Evolutionary conservation across 1,140 invertebrate species (phyloP), one percentile per base, ranked within the genome.

Genomic region (Samia ricini): DNA sequence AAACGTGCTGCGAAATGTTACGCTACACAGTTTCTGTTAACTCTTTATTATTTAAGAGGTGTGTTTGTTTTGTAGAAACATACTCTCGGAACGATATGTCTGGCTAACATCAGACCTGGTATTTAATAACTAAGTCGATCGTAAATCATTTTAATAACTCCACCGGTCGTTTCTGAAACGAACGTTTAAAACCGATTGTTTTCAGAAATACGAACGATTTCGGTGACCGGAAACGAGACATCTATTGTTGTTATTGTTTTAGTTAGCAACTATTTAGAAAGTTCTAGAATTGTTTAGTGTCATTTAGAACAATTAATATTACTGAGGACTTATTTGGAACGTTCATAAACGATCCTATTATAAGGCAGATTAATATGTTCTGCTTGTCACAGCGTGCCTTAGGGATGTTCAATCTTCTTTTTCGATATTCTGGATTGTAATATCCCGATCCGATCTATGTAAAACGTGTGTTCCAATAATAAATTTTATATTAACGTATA

Each of bases 41-140:
- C 33, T n/a, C n/a, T 29, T 56, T 18, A 20, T 60, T 52, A 52
- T 50, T 26, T 6, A 58, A n/a, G n/a, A n/a, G n/a, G n/a, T n/a
- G 54, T 61, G 63, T 61, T 65, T 65, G 58, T 61, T 66, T 61
- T 66, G 52, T 26, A 26, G 15, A 26, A 24, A 22, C 52, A 55
- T n/a, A n/a, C n/a, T n/a, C 5, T 55, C 24, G 10, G 33, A 10
- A 7, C 24, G 15, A 22, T 15, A 19, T 22, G 59, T 61, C 64
- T 66, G 64, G 64, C 48, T 54, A 64, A 29, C 19, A 49, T 64
- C 63, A 60, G 10, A 24, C 20, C 50, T 23, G 20, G 10, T 55
- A 12, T 23, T 55, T 55, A 8, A 55, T 22, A 24, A 24, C 52
- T n/a, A n/a, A n/a, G 24, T 24, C 52, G 10, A 55, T 15, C 20